These are phyloP conservation scores for Acronicta alni DNA, from an alignment of 2,888 invertebrate genomes.

Conservation along the genomic window DNA sequence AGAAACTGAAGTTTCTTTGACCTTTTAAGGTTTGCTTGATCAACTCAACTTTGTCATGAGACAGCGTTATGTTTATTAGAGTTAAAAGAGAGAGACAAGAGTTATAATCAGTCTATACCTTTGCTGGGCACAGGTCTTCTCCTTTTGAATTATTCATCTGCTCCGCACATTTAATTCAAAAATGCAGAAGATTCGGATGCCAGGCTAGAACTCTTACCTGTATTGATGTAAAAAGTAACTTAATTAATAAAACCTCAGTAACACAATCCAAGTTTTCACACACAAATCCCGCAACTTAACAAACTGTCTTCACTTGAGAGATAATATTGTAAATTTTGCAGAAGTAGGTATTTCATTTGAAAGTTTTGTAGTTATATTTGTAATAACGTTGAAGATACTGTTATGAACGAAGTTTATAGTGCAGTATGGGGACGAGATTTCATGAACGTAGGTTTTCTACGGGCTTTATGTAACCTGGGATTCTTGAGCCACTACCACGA, in stretches of 20 bases:
- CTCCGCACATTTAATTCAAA: no score
- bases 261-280: not conserved
- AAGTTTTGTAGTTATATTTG: conserved; percentile 15
- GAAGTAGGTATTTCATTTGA: conserved; percentile 29
- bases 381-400: conserved; percentile 20
- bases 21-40: no score
- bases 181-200: no score
- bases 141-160: no score
- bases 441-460: not conserved
- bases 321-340: conserved; percentile 28
- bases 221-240: not conserved
- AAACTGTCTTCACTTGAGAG: not conserved
- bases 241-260: conserved; percentile 10
- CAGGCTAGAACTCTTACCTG: no score
- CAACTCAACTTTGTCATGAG: no score
- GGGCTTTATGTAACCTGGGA: not conserved
- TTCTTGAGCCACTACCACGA: no score
- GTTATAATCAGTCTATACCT: no score
- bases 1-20: no score
- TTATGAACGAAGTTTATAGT: conserved; percentile 34
- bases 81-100: no score
- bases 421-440: conserved; percentile 20
- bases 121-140: no score
- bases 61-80: no score
- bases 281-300: not conserved